phyloP scores from a whole-genome alignment of 1,140 invertebrate genomes.

The Drosophila sp. region DNA sequence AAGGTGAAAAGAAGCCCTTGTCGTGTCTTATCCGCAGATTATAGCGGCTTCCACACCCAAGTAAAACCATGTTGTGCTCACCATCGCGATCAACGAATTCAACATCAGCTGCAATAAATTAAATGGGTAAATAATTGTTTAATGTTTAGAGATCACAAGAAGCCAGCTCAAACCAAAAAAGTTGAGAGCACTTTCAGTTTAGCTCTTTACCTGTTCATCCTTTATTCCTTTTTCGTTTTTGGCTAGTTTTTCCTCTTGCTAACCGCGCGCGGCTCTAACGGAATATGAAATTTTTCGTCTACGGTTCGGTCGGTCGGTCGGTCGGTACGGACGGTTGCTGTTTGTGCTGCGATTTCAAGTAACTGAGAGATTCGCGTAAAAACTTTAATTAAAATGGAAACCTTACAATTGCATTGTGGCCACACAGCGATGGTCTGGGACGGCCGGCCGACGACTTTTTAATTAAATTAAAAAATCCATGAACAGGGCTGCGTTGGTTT shows the following conservation, averaged over 20 bases:
- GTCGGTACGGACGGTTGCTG: constrained; percentile 30
- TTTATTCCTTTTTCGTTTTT: neutral
- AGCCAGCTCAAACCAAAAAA: constrained; percentile 3
- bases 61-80: neutral
- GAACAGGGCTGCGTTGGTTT: constrained; percentile 6
- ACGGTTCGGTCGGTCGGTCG: constrained; percentile 10
- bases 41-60: constrained; percentile 12
- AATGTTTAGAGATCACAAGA: constrained; percentile 27
- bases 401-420: constrained; percentile 78
- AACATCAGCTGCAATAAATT: constrained; percentile 55
- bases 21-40: constrained; percentile 39
- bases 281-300: constrained; percentile 69
- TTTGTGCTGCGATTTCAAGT: constrained; percentile 66
- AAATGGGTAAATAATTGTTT: constrained; percentile 62
- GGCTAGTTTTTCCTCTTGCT: neutral
- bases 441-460: constrained; percentile 55
- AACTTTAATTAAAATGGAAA: constrained; percentile 81
- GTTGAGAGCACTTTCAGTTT: neutral
- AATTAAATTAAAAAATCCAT: constrained; percentile 71
- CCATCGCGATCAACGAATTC: constrained; percentile 69
- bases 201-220: constrained; percentile 31
- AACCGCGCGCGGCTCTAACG: constrained; percentile 44
- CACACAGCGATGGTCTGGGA: constrained; percentile 30
- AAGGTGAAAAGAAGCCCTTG: constrained; percentile 30
- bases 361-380: constrained; percentile 69